phyloP scores from a whole-genome alignment of 2,797 vertebrate species.

The Somateria mollissima region DNA sequence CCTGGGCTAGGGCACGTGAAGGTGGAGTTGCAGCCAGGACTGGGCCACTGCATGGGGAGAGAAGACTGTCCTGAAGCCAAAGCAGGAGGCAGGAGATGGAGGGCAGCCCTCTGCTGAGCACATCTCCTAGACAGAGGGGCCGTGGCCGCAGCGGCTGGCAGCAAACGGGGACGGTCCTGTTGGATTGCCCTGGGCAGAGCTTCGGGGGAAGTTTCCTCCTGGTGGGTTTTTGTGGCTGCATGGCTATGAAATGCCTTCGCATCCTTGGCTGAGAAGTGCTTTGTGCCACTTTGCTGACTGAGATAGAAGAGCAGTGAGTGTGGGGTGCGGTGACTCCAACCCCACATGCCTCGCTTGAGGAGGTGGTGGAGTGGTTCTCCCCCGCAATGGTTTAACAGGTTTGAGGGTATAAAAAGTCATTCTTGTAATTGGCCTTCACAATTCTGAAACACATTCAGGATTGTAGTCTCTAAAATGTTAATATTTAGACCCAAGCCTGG shows the following conservation, averaged over 20 bases:
- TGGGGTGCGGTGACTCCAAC: not conserved
- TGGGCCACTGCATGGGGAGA: not conserved
- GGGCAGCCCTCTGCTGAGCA: not conserved
- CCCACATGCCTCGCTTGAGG: not conserved
- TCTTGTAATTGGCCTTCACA: accelerated
- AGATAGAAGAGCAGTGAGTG: not conserved
- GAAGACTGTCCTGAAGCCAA: accelerated
- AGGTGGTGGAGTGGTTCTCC: not conserved
- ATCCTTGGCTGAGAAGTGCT: not conserved
- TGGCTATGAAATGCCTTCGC: not conserved
- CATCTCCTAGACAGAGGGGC: not conserved
- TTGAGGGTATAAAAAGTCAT: not conserved
- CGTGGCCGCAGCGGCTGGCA: accelerated
- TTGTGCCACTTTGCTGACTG: not conserved
- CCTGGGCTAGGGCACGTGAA: not conserved
- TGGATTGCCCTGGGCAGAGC: not conserved
- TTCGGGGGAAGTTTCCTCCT: not conserved
- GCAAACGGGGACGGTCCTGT: not conserved
- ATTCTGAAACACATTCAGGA: accelerated
- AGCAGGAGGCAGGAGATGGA: not conserved
- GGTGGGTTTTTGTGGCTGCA: not conserved
- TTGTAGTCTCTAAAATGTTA: not conserved
- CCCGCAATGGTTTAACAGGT: not conserved
- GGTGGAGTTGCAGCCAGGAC: not conserved
- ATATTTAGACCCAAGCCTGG: too few species aligned